Conservation (phyloP, 2,113 vertebrate genomes). For the Cacatua alba region DNA sequence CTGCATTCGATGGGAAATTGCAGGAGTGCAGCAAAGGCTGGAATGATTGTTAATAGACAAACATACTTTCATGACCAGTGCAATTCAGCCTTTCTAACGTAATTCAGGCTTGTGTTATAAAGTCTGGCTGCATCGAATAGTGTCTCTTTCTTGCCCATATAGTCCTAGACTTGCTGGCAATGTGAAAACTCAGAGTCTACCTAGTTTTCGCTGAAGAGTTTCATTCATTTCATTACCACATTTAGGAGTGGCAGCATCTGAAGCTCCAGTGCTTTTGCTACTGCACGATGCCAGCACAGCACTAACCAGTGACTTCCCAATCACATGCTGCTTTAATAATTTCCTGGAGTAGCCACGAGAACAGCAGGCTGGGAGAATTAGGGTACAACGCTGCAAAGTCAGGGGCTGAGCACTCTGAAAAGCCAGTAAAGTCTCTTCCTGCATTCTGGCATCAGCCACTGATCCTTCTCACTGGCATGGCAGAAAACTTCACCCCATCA, state of each 20-base stretch:
- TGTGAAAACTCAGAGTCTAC: not conserved
- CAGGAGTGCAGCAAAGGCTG: not conserved
- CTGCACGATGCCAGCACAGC: not conserved
- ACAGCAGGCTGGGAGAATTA: not conserved
- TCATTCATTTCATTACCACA: not conserved
- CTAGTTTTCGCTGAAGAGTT: not conserved
- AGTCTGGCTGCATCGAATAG: not conserved
- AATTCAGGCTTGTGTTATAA: not conserved
- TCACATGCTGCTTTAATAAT: not conserved
- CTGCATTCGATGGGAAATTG: not conserved
- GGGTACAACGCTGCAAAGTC: accelerated
- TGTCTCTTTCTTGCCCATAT: not conserved
- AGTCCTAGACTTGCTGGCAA: not conserved
- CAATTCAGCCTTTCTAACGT: not conserved
- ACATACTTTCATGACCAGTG: not conserved
- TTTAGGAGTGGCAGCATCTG: not conserved
- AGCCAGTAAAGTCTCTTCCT: not conserved
- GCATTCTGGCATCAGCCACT: not conserved
- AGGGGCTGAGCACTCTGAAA: not conserved
- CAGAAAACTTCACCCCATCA: not conserved
- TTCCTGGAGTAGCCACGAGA: not conserved
- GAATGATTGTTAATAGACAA: not conserved
- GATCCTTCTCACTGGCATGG: not conserved
- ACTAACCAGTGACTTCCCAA: not conserved
- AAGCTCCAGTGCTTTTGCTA: not conserved